A percentile compares a stretch with the other conserved stretches of the same genome.
These are phyloP conservation scores for Lymantria dispar DNA, from an alignment of 2,888 invertebrate genomes.

Conservation along the genomic window DNA sequence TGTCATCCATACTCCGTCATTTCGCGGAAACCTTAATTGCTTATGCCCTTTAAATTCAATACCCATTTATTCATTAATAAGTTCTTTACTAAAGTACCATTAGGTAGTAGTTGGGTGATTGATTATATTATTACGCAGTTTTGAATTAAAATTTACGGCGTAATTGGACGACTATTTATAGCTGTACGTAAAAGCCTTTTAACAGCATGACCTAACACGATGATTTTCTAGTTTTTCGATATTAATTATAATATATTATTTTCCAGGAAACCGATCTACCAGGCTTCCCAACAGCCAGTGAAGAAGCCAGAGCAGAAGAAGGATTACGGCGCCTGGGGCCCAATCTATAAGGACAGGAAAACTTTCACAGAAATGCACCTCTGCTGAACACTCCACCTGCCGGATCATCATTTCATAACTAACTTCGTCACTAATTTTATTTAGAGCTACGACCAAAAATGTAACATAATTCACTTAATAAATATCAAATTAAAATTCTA, in stretches of 20 bases:
- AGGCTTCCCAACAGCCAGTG: slow-evolving; percentile 49
- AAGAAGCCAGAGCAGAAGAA: slow-evolving; percentile 70
- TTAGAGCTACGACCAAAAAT: slow-evolving; percentile 44
- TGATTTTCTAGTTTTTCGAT: too few species aligned
- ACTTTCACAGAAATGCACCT: slow-evolving; percentile 88
- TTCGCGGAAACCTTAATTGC: too few species aligned
- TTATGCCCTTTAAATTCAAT: too few species aligned
- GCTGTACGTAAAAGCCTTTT: too few species aligned
- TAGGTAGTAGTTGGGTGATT: too few species aligned
- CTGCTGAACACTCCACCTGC: slow-evolving; percentile 67
- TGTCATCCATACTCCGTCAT: too few species aligned
- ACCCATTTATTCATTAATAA: too few species aligned
- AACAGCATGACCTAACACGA: too few species aligned
- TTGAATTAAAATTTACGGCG: too few species aligned
- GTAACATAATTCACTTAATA: slow-evolving; percentile 29
- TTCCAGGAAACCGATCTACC: slow-evolving; percentile 57
- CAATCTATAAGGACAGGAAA: slow-evolving; percentile 88
- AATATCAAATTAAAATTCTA: slow-evolving; percentile 29
- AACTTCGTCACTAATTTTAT: slow-evolving; percentile 42
- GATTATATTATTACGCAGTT: too few species aligned
- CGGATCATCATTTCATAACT: slow-evolving; percentile 47
- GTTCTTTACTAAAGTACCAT: too few species aligned
- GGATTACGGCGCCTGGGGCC: slow-evolving; percentile 86
- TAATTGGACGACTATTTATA: too few species aligned
- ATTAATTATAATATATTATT: background rate